A percentile compares a stretch with the other conserved stretches of the same genome.
These are phyloP conservation scores for Ovis aries DNA, from an alignment of 2,113 vertebrate genomes.

Conservation along the genomic window DNA sequence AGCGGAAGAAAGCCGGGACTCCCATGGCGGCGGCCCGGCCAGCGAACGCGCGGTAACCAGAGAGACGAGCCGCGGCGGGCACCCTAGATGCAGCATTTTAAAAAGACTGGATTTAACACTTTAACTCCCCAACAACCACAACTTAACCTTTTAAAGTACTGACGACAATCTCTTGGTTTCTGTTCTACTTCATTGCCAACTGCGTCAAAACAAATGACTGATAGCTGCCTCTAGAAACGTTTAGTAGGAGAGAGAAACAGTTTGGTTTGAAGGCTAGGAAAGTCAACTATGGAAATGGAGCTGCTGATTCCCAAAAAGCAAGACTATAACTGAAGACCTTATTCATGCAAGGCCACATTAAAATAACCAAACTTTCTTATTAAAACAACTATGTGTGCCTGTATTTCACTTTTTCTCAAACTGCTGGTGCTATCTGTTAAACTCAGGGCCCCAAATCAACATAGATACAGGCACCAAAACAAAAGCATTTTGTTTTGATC, in stretches of 20 bases:
- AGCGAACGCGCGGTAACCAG: no score
- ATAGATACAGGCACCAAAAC: neutral
- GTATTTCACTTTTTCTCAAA: neutral
- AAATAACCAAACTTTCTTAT: neutral
- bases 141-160: neutral
- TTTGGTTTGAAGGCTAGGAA: neutral
- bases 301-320: neutral
- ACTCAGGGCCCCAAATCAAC: neutral
- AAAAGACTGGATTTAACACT: neutral
- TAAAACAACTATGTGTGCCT: neutral
- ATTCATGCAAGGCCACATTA: neutral
- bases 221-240: neutral
- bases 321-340: neutral
- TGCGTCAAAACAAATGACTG: neutral
- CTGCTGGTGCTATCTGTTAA: neutral
- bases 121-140: neutral
- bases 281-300: neutral
- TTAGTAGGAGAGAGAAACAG: neutral
- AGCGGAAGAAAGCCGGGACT: no score
- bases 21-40: no score
- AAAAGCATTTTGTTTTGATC: no score
- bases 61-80: no score
- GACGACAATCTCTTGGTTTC: neutral
- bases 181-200: neutral
- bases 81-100: no score